Percentiles rank a stretch among this genome's conserved stretches.
These are phyloP conservation scores for Spodoptera litura DNA, from an alignment of 1,140 invertebrate genomes.

Conservation along the genomic window DNA sequence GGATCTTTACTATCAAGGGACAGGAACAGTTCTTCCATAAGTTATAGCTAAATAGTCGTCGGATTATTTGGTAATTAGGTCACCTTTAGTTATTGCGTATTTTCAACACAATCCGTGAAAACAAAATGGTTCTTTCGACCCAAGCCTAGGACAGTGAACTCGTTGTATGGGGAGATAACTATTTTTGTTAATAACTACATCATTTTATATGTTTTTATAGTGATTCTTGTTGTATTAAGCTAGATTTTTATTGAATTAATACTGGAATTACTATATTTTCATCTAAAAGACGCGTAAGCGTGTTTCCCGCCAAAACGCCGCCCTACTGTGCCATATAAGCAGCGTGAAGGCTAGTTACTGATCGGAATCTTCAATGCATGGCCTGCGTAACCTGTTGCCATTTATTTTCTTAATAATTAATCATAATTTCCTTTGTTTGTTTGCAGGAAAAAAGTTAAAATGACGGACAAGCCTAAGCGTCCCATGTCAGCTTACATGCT, in stretches of 20 bases:
- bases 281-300: constrained; percentile 53
- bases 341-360: constrained; percentile 63
- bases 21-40: constrained; percentile 83
- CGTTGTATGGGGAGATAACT: constrained; percentile 82
- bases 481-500: constrained; percentile 95
- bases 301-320: constrained; percentile 84
- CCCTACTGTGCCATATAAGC: constrained; percentile 64
- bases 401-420: constrained; percentile 58
- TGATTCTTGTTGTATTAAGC: constrained; percentile 37
- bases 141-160: constrained; percentile 85
- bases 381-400: constrained; percentile 67
- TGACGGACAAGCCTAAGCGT: constrained; percentile 94
- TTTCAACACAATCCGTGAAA: constrained; percentile 84
- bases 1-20: constrained; percentile 79
- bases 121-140: constrained; percentile 85
- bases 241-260: constrained; percentile 29
- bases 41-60: constrained; percentile 73
- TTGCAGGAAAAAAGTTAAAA: constrained; percentile 88
- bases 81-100: constrained; percentile 81
- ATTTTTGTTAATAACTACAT: constrained; percentile 70
- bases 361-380: constrained; percentile 59
- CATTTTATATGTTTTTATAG: constrained; percentile 47
- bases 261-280: constrained; percentile 1
- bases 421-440: constrained; percentile 58
- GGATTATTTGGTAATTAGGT: constrained; percentile 80